These are phyloP conservation scores for Oreocharis arfaki DNA, from an alignment of 2,113 vertebrate genomes.

Conservation along the genomic window DNA sequence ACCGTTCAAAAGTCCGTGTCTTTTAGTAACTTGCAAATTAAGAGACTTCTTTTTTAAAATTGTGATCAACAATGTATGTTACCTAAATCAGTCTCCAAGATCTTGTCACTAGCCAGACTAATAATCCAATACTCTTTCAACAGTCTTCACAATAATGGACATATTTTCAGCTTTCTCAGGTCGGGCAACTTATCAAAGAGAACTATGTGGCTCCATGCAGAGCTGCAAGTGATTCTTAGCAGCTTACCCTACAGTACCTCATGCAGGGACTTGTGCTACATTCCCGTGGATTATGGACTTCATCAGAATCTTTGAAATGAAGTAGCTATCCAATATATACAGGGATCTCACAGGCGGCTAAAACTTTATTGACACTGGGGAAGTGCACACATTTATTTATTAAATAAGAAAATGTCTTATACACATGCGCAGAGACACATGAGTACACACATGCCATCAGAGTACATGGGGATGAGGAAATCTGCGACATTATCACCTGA, in stretches of 20 bases:
- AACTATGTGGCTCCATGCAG: constrained; percentile 50
- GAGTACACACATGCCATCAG: neutral
- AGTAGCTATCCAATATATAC: constrained; percentile 14
- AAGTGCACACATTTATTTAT: constrained; percentile 26
- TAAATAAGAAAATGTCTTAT: constrained; percentile 2
- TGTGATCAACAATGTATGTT: neutral
- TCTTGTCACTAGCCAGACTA: neutral
- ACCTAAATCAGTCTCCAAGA: neutral
- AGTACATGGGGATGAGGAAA: constrained; percentile 19
- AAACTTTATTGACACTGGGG: constrained; percentile 44
- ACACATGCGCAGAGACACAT: neutral
- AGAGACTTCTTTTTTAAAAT: neutral
- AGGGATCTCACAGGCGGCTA: neutral
- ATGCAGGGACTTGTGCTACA: constrained; percentile 43
- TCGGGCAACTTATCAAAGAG: constrained; percentile 54
- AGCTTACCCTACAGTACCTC: constrained; percentile 32
- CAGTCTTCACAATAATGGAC: constrained; percentile 45
- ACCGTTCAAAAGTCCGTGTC: neutral
- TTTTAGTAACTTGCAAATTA: neutral
- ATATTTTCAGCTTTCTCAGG: constrained; percentile 63
- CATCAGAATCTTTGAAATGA: constrained; percentile 58
- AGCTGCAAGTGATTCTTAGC: constrained; percentile 64
- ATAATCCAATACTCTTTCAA: constrained; percentile 20
- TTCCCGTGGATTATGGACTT: constrained; percentile 54
- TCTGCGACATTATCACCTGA: constrained; percentile 8